Conservation (phyloP, 2,888 invertebrate species). For the Keiferia lycopersicella region DNA sequence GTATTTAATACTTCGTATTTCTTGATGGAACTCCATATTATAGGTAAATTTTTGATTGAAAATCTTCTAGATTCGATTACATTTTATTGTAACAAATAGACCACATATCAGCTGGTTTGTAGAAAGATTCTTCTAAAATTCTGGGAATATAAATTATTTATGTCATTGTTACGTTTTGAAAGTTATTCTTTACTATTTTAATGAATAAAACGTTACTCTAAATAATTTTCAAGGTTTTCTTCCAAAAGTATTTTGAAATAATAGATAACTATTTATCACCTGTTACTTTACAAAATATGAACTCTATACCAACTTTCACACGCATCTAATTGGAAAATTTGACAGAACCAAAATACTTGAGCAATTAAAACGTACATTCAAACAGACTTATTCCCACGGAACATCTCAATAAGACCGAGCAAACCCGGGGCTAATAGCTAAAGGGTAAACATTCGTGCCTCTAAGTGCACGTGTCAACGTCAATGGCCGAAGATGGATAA, state of each 20-base stretch:
- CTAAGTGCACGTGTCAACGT: constrained; percentile 37
- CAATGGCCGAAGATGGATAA: not conserved
- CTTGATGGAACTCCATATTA: too few species aligned
- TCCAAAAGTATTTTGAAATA: not conserved
- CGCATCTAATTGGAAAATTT: constrained; percentile 24
- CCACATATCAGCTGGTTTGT: too few species aligned
- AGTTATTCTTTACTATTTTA: too few species aligned
- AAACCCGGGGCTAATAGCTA: constrained; percentile 31
- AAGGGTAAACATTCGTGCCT: constrained; percentile 35
- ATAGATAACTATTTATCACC: not conserved
- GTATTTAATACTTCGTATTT: too few species aligned
- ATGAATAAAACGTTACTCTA: too few species aligned
- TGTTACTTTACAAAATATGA: not conserved
- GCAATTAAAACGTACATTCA: constrained; percentile 22
- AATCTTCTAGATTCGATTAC: too few species aligned
- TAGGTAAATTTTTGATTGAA: too few species aligned
- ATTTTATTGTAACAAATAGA: too few species aligned
- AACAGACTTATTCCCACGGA: constrained; percentile 28
- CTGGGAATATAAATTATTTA: too few species aligned
- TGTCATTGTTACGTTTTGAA: too few species aligned
- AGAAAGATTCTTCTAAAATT: too few species aligned
- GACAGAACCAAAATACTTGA: constrained; percentile 21
- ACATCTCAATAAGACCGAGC: constrained; percentile 31
- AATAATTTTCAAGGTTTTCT: too few species aligned
- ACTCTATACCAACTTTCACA: constrained; percentile 22